A percentile compares a stretch with the other conserved stretches of the same genome.
Evolutionary conservation across 2,888 invertebrate genomes (phyloP).

Genomic region (Tenodera sinensis): DNA sequence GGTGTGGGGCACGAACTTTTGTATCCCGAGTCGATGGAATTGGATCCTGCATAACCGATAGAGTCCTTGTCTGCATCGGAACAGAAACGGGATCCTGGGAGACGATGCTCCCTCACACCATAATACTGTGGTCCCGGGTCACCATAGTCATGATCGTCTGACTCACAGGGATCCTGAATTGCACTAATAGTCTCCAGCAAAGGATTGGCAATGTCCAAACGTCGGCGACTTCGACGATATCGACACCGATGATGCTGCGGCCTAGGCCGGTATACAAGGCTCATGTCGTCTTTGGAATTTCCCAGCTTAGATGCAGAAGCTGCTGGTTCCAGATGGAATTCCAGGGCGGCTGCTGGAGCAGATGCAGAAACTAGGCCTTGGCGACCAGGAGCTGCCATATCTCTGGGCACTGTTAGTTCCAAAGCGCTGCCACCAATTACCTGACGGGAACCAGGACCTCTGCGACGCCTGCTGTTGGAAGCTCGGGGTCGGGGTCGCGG

Average conservation of each 20-base stretch:
- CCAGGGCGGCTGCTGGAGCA: constrained; percentile 19
- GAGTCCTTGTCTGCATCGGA: constrained; percentile 39
- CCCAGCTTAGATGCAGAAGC: constrained; percentile 16
- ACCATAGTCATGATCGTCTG: constrained; percentile 34
- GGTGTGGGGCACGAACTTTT: constrained; percentile 43
- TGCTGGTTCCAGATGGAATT: constrained; percentile 22
- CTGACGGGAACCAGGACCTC: constrained; percentile 15
- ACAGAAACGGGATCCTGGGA: constrained; percentile 16
- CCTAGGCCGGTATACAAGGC: constrained; percentile 26
- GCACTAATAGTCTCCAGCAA: constrained; percentile 42
- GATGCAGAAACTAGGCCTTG: constrained; percentile 12
- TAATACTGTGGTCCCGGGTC: constrained; percentile 11
- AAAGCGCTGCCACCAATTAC: constrained; percentile 27
- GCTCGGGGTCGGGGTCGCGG: constrained; percentile 4
- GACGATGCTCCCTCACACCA: constrained; percentile 23
- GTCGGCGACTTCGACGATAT: constrained; percentile 29
- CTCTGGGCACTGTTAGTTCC: constrained; percentile 21
- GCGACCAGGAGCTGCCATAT: constrained; percentile 13
- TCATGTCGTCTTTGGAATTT: constrained; percentile 33
- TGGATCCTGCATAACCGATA: constrained; percentile 41
- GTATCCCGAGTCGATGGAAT: constrained; percentile 42
- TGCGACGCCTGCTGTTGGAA: not conserved
- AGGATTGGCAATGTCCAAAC: constrained; percentile 36
- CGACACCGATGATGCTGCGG: constrained; percentile 30
- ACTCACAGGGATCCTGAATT: constrained; percentile 37